Conservation (phyloP, 2,113 vertebrate species). For the Coreoperca whiteheadi region DNA sequence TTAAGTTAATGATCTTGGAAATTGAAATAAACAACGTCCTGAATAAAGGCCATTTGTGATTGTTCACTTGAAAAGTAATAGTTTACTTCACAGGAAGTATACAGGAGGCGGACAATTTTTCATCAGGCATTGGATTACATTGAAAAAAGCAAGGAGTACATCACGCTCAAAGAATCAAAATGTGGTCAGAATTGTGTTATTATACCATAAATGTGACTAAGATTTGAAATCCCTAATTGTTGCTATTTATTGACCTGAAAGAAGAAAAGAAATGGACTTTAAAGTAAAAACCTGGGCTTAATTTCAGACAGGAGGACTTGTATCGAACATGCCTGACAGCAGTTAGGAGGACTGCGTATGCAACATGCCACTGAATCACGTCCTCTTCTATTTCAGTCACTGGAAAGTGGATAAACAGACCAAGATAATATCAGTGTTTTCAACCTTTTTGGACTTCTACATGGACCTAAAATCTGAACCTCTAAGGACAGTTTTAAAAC, state of each 20-base stretch:
- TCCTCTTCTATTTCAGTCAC: neutral
- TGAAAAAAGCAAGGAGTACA: neutral
- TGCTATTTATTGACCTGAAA: neutral
- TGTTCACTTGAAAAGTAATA: neutral
- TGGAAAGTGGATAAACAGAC: neutral
- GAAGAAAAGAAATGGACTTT: neutral
- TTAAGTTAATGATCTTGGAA: neutral
- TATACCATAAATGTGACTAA: neutral
- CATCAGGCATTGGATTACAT: neutral
- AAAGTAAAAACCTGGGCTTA: neutral
- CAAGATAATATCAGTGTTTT: neutral
- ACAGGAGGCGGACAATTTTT: neutral
- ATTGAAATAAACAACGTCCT: slow-evolving; percentile 2
- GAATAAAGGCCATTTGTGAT: neutral
- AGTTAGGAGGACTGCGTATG: neutral
- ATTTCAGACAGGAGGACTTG: neutral
- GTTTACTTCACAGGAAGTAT: neutral
- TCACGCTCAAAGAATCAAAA: neutral
- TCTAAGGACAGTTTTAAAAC: neutral
- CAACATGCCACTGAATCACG: neutral
- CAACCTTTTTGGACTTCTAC: neutral
- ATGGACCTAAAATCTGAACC: neutral
- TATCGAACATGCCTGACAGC: neutral
- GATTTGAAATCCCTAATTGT: neutral
- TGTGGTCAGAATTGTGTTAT: neutral